Conservation (phyloP, 2,888 invertebrate genomes). For the Dolichopus griseipennis region DNA sequence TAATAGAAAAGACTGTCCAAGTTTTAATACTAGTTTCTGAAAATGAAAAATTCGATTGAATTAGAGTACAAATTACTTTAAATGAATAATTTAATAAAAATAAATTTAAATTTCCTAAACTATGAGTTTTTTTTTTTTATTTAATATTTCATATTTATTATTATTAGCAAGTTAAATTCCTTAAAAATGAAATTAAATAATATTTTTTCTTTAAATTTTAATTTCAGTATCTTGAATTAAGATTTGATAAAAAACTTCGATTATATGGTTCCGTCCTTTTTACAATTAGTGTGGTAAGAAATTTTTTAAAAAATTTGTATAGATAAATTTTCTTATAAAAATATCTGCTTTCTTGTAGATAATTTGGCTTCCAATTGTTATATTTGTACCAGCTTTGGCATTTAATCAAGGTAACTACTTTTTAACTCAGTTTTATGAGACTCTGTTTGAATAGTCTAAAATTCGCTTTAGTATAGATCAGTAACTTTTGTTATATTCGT, state of each 20-base stretch:
- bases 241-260: slow-evolving; percentile 61
- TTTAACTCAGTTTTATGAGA: slow-evolving; percentile 30
- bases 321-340: background rate
- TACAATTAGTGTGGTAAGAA: slow-evolving; percentile 58
- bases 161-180: too few species aligned
- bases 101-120: too few species aligned
- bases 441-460: too few species aligned
- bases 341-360: slow-evolving; percentile 24
- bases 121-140: too few species aligned
- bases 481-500: too few species aligned
- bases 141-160: too few species aligned
- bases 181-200: background rate
- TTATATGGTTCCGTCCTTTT: slow-evolving; percentile 63
- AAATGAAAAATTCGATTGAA: too few species aligned
- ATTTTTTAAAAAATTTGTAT: background rate
- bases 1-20: too few species aligned
- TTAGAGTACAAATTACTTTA: too few species aligned
- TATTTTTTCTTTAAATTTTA: slow-evolving; percentile 8
- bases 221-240: slow-evolving; percentile 60
- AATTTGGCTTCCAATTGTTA: slow-evolving; percentile 40
- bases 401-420: slow-evolving; percentile 60
- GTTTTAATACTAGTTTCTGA: too few species aligned
- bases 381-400: slow-evolving; percentile 66
- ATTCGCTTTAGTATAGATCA: too few species aligned
- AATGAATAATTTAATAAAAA: too few species aligned